phyloP scores from a whole-genome alignment of 2,113 vertebrate genomes.

The Nestor notabilis region DNA sequence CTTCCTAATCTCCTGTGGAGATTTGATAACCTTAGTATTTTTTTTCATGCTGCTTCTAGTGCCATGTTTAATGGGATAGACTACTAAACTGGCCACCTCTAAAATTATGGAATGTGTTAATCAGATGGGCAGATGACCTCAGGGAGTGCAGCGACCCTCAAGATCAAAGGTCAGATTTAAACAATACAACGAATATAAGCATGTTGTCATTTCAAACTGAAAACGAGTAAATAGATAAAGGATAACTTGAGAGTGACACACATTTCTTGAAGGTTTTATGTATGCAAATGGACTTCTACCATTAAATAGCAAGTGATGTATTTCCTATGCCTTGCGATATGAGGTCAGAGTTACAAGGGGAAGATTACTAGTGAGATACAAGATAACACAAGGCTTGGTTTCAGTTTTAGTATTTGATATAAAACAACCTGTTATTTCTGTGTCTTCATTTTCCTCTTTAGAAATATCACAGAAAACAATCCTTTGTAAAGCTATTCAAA shows the following conservation, averaged over 20 bases:
- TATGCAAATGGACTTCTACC: neutral
- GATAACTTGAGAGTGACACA: neutral
- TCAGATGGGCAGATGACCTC: conserved; percentile 75
- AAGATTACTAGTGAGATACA: neutral
- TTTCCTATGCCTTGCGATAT: neutral
- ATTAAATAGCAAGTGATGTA: neutral
- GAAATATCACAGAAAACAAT: neutral
- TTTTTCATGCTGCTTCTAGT: conserved; percentile 57
- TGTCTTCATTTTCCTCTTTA: neutral
- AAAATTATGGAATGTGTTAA: conserved; percentile 91
- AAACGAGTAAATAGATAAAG: conserved; percentile 28
- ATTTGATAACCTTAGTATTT: conserved; percentile 62
- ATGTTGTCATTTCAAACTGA: conserved; percentile 59
- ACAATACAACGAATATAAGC: conserved; percentile 79
- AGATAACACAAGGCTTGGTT: neutral
- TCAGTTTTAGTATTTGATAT: neutral
- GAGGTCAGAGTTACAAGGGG: neutral
- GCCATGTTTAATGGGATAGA: conserved; percentile 82
- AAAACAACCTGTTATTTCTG: neutral
- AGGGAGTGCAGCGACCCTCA: conserved; percentile 61
- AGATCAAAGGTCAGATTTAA: conserved; percentile 84
- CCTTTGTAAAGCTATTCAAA: neutral
- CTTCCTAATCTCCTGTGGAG: conserved; percentile 72
- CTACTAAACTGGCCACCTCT: conserved; percentile 71
- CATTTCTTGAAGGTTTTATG: neutral